These are phyloP conservation scores for Anser cygnoides DNA, from an alignment of 2,113 vertebrate genomes.

Conservation along the genomic window DNA sequence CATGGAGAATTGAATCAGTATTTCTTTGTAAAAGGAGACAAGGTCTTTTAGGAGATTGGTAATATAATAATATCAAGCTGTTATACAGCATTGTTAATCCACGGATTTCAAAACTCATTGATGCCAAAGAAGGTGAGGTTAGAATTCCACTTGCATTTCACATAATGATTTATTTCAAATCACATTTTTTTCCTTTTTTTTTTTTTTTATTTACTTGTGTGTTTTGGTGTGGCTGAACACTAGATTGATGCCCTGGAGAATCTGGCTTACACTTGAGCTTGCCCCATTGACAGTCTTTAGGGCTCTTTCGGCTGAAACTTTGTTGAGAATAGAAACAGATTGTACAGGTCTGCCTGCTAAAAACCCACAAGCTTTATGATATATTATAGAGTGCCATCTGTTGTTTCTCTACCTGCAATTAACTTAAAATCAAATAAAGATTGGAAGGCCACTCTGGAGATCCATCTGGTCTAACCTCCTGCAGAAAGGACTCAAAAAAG, in stretches of 20 bases:
- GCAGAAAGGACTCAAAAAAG: not conserved
- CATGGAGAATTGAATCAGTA: not conserved
- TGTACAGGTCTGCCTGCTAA: not conserved
- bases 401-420: not conserved
- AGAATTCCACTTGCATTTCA: not conserved
- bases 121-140: not conserved
- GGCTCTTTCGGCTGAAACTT: not conserved
- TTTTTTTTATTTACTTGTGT: not conserved
- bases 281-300: not conserved
- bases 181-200: not conserved
- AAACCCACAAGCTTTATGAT: not conserved
- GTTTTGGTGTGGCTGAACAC: not conserved
- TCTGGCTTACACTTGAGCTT: not conserved
- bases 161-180: not conserved
- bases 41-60: not conserved
- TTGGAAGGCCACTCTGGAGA: not conserved
- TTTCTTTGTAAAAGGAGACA: not conserved
- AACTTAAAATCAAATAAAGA: not conserved
- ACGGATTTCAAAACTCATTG: not conserved
- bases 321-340: not conserved
- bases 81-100: not conserved
- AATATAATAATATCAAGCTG: not conserved
- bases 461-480: not conserved
- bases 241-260: not conserved
- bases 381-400: not conserved